A percentile compares a stretch with the other conserved stretches of the same genome.
Conservation (phyloP, 2,113 vertebrate species). For the Zosterops pallidus region DNA sequence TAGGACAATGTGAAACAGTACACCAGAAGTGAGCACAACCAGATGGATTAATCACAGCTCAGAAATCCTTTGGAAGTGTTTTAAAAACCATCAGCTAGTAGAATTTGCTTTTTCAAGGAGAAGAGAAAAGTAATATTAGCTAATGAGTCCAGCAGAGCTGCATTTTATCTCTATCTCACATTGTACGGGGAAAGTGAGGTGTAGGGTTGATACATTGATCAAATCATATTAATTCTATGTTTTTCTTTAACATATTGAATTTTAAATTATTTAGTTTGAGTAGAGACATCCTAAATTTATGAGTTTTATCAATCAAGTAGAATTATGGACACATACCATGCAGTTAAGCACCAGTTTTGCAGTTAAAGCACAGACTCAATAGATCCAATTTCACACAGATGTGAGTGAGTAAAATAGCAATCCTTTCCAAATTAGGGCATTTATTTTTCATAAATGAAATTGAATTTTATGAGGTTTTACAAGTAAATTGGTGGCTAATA, state of each 20-base stretch:
- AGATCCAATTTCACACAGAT: background rate
- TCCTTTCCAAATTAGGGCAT: background rate
- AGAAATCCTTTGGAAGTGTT: background rate
- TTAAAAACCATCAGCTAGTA: background rate
- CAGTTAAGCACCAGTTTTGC: background rate
- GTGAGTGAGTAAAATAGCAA: background rate
- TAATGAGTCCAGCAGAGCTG: background rate
- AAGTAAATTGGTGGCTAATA: slow-evolving; percentile 35
- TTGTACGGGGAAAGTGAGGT: background rate
- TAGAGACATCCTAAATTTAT: background rate
- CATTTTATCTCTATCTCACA: background rate
- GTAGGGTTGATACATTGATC: background rate
- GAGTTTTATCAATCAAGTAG: background rate
- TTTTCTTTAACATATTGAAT: slow-evolving; percentile 22
- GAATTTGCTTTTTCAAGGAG: background rate
- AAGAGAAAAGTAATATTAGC: background rate
- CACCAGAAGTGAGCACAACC: background rate
- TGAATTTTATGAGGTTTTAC: slow-evolving; percentile 36
- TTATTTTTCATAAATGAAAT: slow-evolving; percentile 21
- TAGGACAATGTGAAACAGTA: background rate
- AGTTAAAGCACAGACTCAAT: background rate
- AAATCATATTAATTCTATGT: background rate
- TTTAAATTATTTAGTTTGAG: slow-evolving; percentile 38
- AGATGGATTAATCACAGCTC: background rate
- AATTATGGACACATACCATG: background rate